Evolutionary conservation across 2,888 invertebrate genomes (phyloP), one percentile per base, ranked within the genome.

Genomic region (Syrphus vitripennis): DNA sequence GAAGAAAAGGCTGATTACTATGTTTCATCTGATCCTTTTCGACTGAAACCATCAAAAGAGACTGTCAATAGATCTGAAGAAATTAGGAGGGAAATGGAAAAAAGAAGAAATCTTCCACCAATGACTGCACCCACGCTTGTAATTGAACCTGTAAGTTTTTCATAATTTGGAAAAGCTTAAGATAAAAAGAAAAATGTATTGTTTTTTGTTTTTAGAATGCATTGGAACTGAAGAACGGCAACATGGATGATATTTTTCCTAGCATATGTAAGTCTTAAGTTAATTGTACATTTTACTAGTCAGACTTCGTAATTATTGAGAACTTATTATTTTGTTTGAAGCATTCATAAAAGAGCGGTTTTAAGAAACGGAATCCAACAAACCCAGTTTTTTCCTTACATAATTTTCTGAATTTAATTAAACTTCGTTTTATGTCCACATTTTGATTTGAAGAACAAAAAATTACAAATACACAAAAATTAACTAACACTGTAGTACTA

Each of bases 71-170:
- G 92, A 34, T 88, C 89, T 81, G 91, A 91, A 76, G 90, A 91
- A 59, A 92, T 92, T 78, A 90, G 91, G 40, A 92, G 91, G 81
- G 90, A 88, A 55, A 91, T 92, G 88, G 87, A 90, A 12, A 89
- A 90, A 87, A 88, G 89, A 76, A 89, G 90, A 21, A 75, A 83
- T 57, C 87, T 87, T 21, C 89, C 88, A n/a, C 89, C 94, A 91
- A 91, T 94, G 91, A 91, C 92, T 71, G 95, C 95, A 26, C 93
- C 96, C 88, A 93, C 94, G 84, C 93, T 96, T 82, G 94, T 95
- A 89, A 94, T 96, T 82, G 95, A 96, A 92, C 94, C 95, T 90
- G 96, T 96, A 93, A 93, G 90, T 26, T 5, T 70, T n/a, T 0
- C 0, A 42, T 29, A n/a, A 63, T 9, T 26, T 24, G n/a, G n/a